These are phyloP conservation scores for Hoplodrina blanda DNA, from an alignment of 2,888 invertebrate genomes.

Conservation along the genomic window DNA sequence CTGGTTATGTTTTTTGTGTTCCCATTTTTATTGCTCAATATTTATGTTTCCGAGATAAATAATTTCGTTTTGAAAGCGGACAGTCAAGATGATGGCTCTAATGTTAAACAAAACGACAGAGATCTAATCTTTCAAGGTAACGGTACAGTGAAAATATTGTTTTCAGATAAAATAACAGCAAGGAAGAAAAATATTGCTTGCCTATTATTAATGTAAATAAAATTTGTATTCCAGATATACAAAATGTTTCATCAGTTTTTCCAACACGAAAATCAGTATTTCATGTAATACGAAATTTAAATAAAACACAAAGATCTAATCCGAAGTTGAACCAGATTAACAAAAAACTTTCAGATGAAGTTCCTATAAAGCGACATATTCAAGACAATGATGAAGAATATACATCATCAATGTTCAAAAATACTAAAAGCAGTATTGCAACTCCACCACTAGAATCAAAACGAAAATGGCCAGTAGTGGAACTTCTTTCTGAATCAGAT, in stretches of 20 bases:
- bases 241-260: constrained; percentile 46
- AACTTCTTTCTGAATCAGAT: constrained; percentile 62
- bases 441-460: constrained; percentile 77
- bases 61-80: constrained; percentile 63
- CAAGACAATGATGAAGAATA: constrained; percentile 66
- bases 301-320: constrained; percentile 64
- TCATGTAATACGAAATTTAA: constrained; percentile 52
- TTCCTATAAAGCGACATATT: constrained; percentile 78
- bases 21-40: constrained; percentile 76
- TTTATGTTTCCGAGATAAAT: constrained; percentile 66
- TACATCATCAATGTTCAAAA: constrained; percentile 61
- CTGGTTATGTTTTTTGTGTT: constrained; percentile 86
- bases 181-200: constrained; percentile 1
- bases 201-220: constrained; percentile 5
- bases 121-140: constrained; percentile 64
- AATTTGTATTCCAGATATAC: constrained; percentile 64
- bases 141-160: constrained; percentile 19
- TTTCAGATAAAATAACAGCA: neutral
- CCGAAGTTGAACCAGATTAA: constrained; percentile 79
- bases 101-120: constrained; percentile 50
- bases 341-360: constrained; percentile 82
- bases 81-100: constrained; percentile 31
- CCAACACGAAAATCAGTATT: constrained; percentile 62
- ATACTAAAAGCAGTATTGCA: constrained; percentile 64
- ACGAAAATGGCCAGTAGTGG: constrained; percentile 78